Percentiles rank a stretch among this genome's conserved stretches.
phyloP scores from a whole-genome alignment of 2,888 invertebrate species.

The Stenoptilia bipunctidactyla region DNA sequence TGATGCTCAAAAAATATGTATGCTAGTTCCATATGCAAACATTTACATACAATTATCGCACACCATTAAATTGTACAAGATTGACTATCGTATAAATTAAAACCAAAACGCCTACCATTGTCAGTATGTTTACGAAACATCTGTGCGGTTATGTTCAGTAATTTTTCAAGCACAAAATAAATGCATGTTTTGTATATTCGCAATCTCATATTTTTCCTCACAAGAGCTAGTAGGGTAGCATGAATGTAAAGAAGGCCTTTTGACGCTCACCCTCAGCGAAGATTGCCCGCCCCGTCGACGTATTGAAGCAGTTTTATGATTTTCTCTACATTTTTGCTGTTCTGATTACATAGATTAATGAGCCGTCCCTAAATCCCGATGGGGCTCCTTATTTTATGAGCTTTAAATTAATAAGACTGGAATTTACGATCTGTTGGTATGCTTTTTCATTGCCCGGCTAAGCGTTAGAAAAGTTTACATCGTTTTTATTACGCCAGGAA shows the following conservation, averaged over 20 bases:
- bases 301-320: conserved; percentile 24
- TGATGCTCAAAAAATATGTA: too few species aligned
- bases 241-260: conserved; percentile 20
- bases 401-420: conserved; percentile 37
- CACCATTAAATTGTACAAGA: too few species aligned
- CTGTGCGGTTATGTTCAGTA: too few species aligned
- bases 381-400: conserved; percentile 31
- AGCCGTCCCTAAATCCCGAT: conserved; percentile 16
- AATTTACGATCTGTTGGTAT: conserved; percentile 31
- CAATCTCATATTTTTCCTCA: conserved; percentile 9
- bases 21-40: too few species aligned
- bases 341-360: conserved; percentile 34
- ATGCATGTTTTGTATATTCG: too few species aligned
- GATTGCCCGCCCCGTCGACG: conserved; percentile 16
- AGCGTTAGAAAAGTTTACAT: conserved; percentile 24
- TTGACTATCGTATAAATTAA: too few species aligned
- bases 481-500: conserved; percentile 26
- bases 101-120: too few species aligned
- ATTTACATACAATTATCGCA: too few species aligned
- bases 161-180: too few species aligned
- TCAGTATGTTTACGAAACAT: too few species aligned
- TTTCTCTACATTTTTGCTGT: conserved; percentile 18
- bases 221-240: conserved; percentile 12
- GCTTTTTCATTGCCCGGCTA: conserved; percentile 30
- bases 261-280: conserved; percentile 17